These are phyloP conservation scores for Anastrepha obliqua DNA, from an alignment of 1,140 invertebrate species.

Conservation along the genomic window DNA sequence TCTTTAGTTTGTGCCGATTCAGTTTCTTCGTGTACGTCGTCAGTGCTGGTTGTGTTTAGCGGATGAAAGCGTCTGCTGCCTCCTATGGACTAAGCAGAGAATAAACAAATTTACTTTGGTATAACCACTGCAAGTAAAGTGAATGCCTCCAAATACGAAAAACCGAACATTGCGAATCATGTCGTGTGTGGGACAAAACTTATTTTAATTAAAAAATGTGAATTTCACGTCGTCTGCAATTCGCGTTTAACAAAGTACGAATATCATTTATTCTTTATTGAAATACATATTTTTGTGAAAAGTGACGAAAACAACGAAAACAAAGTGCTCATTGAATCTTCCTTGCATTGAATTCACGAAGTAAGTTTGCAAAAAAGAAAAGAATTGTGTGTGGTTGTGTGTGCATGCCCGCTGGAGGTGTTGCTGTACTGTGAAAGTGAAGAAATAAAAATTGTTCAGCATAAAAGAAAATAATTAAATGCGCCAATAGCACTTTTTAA, in stretches of 20 bases:
- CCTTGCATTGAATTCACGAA: background rate
- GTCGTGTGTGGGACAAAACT: background rate
- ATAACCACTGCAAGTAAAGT: background rate
- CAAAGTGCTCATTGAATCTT: background rate
- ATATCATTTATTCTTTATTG: background rate
- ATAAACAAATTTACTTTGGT: background rate
- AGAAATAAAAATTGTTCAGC: slow-evolving; percentile 23
- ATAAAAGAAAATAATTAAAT: slow-evolving; percentile 32
- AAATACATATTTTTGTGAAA: background rate
- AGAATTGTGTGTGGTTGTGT: background rate
- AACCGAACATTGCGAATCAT: background rate
- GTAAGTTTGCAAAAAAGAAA: slow-evolving; percentile 30
- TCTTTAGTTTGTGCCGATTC: slow-evolving; percentile 25
- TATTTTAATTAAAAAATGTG: too few species aligned
- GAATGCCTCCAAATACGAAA: background rate
- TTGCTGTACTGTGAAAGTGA: slow-evolving; percentile 4
- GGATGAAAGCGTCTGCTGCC: background rate
- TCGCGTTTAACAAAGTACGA: too few species aligned
- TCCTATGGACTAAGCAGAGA: background rate
- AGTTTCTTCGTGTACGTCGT: slow-evolving; percentile 53
- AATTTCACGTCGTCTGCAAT: too few species aligned
- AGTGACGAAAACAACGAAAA: background rate
- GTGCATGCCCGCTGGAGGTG: background rate
- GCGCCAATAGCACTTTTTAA: background rate
- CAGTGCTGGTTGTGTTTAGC: slow-evolving; percentile 39